Conservation (phyloP, 2,113 vertebrate genomes). For the Trichomycterus rosablanca region DNA sequence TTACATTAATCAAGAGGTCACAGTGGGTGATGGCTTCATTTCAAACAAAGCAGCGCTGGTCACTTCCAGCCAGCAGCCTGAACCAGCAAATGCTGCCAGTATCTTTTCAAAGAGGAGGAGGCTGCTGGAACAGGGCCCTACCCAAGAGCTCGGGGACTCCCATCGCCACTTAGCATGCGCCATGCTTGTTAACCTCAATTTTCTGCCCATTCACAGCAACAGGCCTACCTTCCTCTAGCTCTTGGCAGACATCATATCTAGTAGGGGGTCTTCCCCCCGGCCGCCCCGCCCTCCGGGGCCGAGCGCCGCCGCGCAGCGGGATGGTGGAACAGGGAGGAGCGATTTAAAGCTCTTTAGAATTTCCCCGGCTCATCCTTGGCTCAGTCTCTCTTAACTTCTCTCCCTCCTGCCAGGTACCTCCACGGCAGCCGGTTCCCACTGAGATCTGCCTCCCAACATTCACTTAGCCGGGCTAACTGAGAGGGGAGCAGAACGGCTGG, state of each 20-base stretch:
- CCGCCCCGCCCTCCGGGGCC: slow-evolving; percentile 48
- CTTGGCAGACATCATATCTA: slow-evolving; percentile 54
- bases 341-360: slow-evolving; percentile 9
- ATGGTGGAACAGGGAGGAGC: slow-evolving; percentile 15
- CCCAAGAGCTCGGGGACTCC: slow-evolving; percentile 63
- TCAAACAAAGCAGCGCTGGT: slow-evolving; percentile 23
- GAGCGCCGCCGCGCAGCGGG: slow-evolving; percentile 55
- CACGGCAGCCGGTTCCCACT: slow-evolving; percentile 54
- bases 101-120: slow-evolving; percentile 17
- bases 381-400: slow-evolving; percentile 46
- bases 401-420: slow-evolving; percentile 60
- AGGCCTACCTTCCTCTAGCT: slow-evolving; percentile 54
- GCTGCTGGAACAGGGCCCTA: slow-evolving; percentile 59
- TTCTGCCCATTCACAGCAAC: slow-evolving; percentile 60
- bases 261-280: slow-evolving; percentile 30
- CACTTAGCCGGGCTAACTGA: slow-evolving; percentile 55
- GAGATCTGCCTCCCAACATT: slow-evolving; percentile 54
- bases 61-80: slow-evolving; percentile 33
- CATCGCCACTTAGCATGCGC: slow-evolving; percentile 62
- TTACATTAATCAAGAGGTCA: too few relatives aligned
- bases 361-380: slow-evolving; percentile 46
- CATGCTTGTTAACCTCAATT: slow-evolving; percentile 74
- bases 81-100: slow-evolving; percentile 33
- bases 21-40: too few relatives aligned
- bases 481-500: slow-evolving; percentile 47